Base-by-base conservation (phyloP, 2,113 vertebrate genomes). In the Zootoca vivipara region DNA sequence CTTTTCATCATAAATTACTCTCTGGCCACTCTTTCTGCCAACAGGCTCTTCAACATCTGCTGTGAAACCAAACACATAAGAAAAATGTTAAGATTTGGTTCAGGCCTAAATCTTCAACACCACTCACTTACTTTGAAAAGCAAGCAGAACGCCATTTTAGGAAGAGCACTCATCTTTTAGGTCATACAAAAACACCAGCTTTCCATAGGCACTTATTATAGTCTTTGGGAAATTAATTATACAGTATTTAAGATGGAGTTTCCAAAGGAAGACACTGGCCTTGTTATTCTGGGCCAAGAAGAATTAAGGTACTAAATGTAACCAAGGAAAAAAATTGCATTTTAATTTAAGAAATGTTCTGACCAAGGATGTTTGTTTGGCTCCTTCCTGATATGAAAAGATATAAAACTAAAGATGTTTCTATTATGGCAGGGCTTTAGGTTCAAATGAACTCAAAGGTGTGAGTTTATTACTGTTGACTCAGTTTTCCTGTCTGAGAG, bases 1-100 rank as follows among this genome's bases (percentile, higher is more conserved):
- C 88, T 95, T 97, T 95, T 99, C 99, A 13, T 99, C 98, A 0
- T 98, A 98, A 83, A 97, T 86, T 81, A 99, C 98, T 8, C 97
- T 96, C 40, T 98, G 98, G 5, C 98, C 98, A 73, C 97, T 94
- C 4, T 95, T 96, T 80, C 92, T 7, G 33, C 95, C 97, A 73
- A 94, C 40, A 0, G 88, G 95, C 1, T 97, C 98, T 42, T 96
- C 96, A 2, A 97, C 91, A 38, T 98, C 98, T 95, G 90, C 90
- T 98, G 90, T 70, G 92, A 78, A 52, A 28, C n/a, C 40, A 78
- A 86, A 92, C 3, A 89, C 38, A 89, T 82, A 73, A 64, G 28
- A 85, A 7, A 85, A 92, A 81, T 16, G 2, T 28, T 1, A 87
- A 87, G 80, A 92, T 18, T 28, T 75, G 40, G 18, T 24, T 38